Evolutionary conservation across 2,113 vertebrate species (phyloP), one percentile per base, ranked within the genome.

Genomic region (Pangasianodon hypophthalmus): DNA sequence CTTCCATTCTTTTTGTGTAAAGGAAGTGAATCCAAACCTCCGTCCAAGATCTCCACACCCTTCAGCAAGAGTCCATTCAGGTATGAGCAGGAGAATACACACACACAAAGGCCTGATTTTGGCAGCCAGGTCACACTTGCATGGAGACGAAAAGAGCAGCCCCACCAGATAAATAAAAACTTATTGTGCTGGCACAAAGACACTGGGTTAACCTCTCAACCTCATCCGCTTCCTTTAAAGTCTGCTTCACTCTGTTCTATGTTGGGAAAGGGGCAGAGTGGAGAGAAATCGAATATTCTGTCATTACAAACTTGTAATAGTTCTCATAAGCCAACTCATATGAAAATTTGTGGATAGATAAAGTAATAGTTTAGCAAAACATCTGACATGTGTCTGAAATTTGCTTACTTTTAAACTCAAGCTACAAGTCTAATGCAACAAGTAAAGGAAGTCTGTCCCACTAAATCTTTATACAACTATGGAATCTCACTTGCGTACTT

Each of bases 121-220:
- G 93, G 93, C 91, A 92, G 92, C 60, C 87, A 92, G 94, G 95
- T 96, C 95, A 96, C 95, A 95, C 95, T 95, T 92, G 91, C 93
- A 93, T 93, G 93, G 93, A 95, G 95, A 96, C 95, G 94, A 96
- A 96, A 95, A 92, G 87, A 16, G 79, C 89, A 92, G 94, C 92
- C 92, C 92, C 73, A 88, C 90, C 95, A 96, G 95, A 95, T 96
- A 96, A 96, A 96, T 94, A 95, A 93, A 93, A 95, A 93, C 93
- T 92, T 84, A 95, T 96, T 96, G 95, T 96, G 79, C 80, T 62
- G 24, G 64, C 64, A 96, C 95, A 96, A 96, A 95, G 92, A 93
- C 92, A 88, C 85, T 88, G 93, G 93, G 95, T 96, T 95, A 96
- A 95, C 95, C 95, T 94, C 54, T 86, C 91, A 94, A 94, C 95